Evolutionary conservation across 2,888 invertebrate species (phyloP), one percentile per base, ranked within the genome.

Genomic region (Creontiades dilutus): DNA sequence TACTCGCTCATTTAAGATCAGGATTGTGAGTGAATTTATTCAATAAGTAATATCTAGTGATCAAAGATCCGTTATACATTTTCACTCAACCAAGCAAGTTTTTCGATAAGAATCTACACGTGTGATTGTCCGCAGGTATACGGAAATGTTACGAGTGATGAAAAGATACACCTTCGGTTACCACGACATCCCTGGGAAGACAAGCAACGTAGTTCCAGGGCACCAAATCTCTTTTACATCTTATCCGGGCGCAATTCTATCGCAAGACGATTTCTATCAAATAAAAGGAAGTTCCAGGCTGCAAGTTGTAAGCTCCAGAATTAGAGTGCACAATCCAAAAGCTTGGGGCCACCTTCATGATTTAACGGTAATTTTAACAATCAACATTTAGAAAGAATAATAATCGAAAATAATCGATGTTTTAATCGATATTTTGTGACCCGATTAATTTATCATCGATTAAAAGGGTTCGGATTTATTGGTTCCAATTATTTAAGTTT

Each of bases 91-190:
- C 37, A 4, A 37, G 3, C 37, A 37, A 37, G 37, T 37, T 2
- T 4, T 37, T 37, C 7, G 37, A 37, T 2, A 37, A 37, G 2
- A 37, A 37, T 37, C 37, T 37, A 37, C 37, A 37, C 7, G 37
- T 37, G 7, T 7, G 37, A 16, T n/a, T n/a, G 68, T 68, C 11
- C 2, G n/a, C 93, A 96, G 96, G 91, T 98, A 96, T 93, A 94
- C 95, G 52, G 95, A 95, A 91, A 98, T 98, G 98, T 94, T 97
- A 90, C 95, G 97, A 90, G 95, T 98, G 55, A 94, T 97, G 92
- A 98, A 98, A 93, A 95, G 96, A 90, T 98, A 98, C 94, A 96
- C 96, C 92, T 95, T 98, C 86, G 95, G 95, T 91, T 97, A 96
- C 93, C 96, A 96, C 91, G 93, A 94, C 85, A 94, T 95, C 14